Base-by-base conservation (phyloP, 2,888 invertebrate genomes). In the Synanthedon tipuliformis region DNA sequence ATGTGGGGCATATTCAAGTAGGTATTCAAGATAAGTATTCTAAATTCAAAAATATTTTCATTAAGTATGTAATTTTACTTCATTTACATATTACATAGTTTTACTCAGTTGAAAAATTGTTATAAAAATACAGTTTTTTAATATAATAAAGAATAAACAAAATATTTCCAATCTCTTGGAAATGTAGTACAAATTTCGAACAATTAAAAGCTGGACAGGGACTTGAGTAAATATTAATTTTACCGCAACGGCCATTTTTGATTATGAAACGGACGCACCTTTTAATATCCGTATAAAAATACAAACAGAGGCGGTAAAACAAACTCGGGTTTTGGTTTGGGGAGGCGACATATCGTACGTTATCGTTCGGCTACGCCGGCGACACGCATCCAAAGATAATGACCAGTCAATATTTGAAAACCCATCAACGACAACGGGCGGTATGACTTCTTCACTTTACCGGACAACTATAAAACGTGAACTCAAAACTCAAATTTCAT, bases 361-460 rank as follows among this genome's bases (percentile, higher is more conserved):
- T 82, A 81, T 84, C 83, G 70, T 64, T 57, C 58, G 55, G 69
- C 65, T 68, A 62, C 66, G 66, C 68, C 72, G 65, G 69, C 73
- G 68, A 71, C 74, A 75, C 75, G 73, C 79, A 74, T 68, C 69
- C 69, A 67, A 63, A 74, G 82, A 85, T 85, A 86, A 84, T 81
- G 75, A 77, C 68, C 73, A 69, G 84, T 84, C 83, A 86, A 87
- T 86, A 85, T 87, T 87, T 84, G 81, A 78, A 81, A 81, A 80
- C 70, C 79, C 82, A 84, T 83, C 81, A 79, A 71, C 68, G 78
- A 78, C 78, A 75, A 71, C 75, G 68, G 34, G 66, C 68, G 61
- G 71, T 80, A 78, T 75, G 79, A 79, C 83, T 83, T 78, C 81
- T 82, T 80, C 78, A 76, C 79, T 82, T 81, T 72, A 75, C 72